phyloP scores from a whole-genome alignment of 2,113 vertebrate genomes.

The Pelodiscus sinensis region DNA sequence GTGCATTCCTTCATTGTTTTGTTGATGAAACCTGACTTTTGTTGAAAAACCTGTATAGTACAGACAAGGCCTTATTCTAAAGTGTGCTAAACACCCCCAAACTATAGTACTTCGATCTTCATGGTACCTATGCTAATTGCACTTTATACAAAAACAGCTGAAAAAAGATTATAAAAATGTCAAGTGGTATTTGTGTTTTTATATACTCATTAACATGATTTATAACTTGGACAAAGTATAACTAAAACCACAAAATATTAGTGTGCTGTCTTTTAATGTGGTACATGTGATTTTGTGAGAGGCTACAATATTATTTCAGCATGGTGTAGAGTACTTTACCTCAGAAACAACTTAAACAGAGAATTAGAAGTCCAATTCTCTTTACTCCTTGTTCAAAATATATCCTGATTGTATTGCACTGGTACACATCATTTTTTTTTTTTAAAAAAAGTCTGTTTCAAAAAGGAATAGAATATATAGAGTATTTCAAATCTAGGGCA shows the following conservation, averaged over 20 bases:
- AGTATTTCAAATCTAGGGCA: background rate
- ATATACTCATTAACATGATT: conserved; percentile 54
- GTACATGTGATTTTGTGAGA: conserved; percentile 25
- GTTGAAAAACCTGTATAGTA: no score
- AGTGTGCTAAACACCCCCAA: conserved; percentile 29
- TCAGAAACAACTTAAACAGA: no score
- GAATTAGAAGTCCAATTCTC: conserved; percentile 44
- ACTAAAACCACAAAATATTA: conserved; percentile 56
- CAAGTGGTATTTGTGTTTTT: conserved; percentile 52
- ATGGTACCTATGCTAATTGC: conserved; percentile 9
- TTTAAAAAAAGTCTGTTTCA: background rate
- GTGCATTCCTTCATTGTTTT: no score
- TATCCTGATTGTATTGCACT: background rate
- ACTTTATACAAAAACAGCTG: conserved; percentile 26
- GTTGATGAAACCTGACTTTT: no score
- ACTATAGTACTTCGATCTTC: conserved; percentile 23
- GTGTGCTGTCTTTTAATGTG: conserved; percentile 53
- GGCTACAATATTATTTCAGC: conserved; percentile 18
- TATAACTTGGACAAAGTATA: background rate
- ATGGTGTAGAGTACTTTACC: background rate
- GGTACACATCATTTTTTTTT: background rate
- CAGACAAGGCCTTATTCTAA: background rate
- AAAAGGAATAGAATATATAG: background rate
- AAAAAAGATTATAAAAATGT: conserved; percentile 58
- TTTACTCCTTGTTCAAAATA: conserved; percentile 16